Conservation (phyloP, 2,888 invertebrate species). For the Invenusta paracnida region DNA sequence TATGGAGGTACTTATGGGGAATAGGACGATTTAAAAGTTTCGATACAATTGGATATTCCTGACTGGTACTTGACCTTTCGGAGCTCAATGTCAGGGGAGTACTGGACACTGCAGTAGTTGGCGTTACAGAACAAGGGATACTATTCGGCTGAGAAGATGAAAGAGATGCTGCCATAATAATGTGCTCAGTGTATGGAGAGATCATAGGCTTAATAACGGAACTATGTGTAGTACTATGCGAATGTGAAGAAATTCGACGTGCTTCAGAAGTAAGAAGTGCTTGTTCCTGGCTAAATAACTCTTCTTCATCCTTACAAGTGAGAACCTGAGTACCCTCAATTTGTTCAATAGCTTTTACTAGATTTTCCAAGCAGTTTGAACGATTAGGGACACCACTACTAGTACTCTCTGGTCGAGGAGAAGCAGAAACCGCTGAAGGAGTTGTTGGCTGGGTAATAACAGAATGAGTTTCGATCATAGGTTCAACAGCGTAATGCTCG, state of each 20-base stretch:
- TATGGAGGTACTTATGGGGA: slow-evolving; percentile 49
- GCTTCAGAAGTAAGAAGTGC: not conserved
- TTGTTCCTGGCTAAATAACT: not conserved
- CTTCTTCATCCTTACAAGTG: not conserved
- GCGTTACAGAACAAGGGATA: not conserved
- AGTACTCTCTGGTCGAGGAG: slow-evolving; percentile 15
- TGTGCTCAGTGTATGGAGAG: slow-evolving; percentile 19
- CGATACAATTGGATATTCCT: slow-evolving; percentile 51
- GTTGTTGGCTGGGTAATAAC: not conserved
- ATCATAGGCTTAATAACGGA: slow-evolving; percentile 30
- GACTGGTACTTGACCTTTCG: not conserved
- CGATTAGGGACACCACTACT: not conserved
- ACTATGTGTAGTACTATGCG: not conserved
- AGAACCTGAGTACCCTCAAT: slow-evolving; percentile 36
- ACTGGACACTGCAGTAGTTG: not conserved
- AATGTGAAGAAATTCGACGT: not conserved
- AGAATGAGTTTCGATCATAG: not conserved
- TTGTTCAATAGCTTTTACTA: slow-evolving; percentile 44
- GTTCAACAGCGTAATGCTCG: slow-evolving; percentile 14
- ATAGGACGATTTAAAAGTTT: slow-evolving; percentile 51
- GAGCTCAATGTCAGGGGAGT: not conserved
- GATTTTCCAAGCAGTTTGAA: slow-evolving; percentile 38
- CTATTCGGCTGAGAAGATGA: not conserved
- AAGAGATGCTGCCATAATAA: slow-evolving; percentile 21
- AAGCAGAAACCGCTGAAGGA: not conserved